Conservation (phyloP, 2,797 vertebrate genomes). For the Echeneis naucrates region DNA sequence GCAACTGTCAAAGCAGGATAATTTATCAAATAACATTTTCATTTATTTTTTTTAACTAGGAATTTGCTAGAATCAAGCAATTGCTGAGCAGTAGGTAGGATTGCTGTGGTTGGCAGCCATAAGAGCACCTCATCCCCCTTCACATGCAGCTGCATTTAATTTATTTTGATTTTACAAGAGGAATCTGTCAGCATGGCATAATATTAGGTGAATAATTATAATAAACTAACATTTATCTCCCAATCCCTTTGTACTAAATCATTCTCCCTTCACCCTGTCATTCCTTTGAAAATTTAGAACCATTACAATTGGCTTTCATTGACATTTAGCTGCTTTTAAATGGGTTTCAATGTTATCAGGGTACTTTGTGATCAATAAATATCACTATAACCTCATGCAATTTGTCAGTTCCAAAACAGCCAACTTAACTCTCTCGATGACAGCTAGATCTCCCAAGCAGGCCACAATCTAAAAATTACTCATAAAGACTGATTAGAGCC, state of each 20-base stretch:
- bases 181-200: constrained; percentile 88
- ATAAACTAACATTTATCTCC: constrained; percentile 82
- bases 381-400: constrained; percentile 66
- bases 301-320: constrained; percentile 11
- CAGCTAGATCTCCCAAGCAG: constrained; percentile 62
- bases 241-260: constrained; percentile 46
- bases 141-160: constrained; percentile 90
- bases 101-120: constrained; percentile 90
- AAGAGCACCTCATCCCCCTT: constrained; percentile 89
- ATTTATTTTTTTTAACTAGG: constrained; percentile 75
- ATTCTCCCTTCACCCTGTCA: constrained; percentile 71
- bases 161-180: constrained; percentile 88
- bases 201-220: constrained; percentile 92
- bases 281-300: constrained; percentile 49
- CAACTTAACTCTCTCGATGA: constrained; percentile 53
- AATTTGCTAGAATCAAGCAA: constrained; percentile 85
- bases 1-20: constrained; percentile 53
- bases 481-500: constrained; percentile 81
- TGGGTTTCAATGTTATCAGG: constrained; percentile 53
- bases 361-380: constrained; percentile 77
- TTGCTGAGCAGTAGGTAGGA: constrained; percentile 86
- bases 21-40: constrained; percentile 64
- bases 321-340: constrained; percentile 35
- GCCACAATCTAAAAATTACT: constrained; percentile 72
- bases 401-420: constrained; percentile 66